Base-by-base conservation (phyloP, 2,888 invertebrate genomes). In the Troides oblongomaculatus region DNA sequence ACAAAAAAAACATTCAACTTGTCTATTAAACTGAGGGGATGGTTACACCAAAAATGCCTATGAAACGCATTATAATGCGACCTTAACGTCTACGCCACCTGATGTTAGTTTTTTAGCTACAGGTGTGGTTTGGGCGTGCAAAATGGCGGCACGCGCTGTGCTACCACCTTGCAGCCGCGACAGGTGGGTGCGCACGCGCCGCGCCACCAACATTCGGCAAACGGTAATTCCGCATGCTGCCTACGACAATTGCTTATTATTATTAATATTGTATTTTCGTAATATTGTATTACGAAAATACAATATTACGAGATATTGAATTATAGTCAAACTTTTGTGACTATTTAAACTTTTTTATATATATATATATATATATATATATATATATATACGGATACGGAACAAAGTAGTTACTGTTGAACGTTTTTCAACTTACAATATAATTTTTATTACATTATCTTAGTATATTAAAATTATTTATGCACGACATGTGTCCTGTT, bases 171-270 rank as follows among this genome's bases (percentile, higher is more conserved):
- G 81, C 79, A 69, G 71, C 25, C 64, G 76, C 76, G 87, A 86
- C 89, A 89, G 88, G 87, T 89, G 89, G 84, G 76, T 72, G 74
- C 74, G 74, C 74, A 75, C 70, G 74, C 71, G 72, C 70, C 68
- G 68, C 71, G 72, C 70, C 68, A 66, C 68, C 68, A 64, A 69
- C 66, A 75, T 77, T 78, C 76, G 74, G 78, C 72, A 84, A 88
- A 88, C 89, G 86, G 85, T 86, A 83, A 85, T 84, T 84, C 83
- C 81, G 81, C 83, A 81, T 85, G 84, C 76, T 77, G 78, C 71
- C 72, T 74, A 70, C 69, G 70, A 71, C 69, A 69, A 71, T 69
- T 67, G 66, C 67, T 69, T n/a, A n/a, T n/a, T n/a, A n/a, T n/a
- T n/a, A n/a, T n/a, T n/a, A n/a, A n/a, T n/a, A n/a, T n/a, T n/a